Conservation (phyloP, 2,113 vertebrate genomes). For the Cololabis saira region DNA sequence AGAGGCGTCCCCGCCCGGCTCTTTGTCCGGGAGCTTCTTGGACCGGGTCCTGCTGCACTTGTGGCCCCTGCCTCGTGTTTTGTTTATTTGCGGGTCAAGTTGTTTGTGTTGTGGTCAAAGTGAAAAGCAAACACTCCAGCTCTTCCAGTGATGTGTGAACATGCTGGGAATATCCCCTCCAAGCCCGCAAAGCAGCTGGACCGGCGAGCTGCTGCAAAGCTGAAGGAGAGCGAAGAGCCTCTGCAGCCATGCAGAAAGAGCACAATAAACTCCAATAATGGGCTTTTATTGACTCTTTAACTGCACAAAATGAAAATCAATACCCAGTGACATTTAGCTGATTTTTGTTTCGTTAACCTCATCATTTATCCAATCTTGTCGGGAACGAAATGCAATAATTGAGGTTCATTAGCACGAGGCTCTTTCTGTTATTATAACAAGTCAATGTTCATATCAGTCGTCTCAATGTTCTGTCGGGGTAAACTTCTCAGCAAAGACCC, state of each 20-base stretch:
- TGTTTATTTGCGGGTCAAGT: slow-evolving; percentile 76
- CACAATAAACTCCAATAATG: background rate
- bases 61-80: slow-evolving; percentile 65
- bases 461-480: too few relatives aligned
- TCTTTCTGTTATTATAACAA: too few relatives aligned
- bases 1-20: slow-evolving; percentile 10
- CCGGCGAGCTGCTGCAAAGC: slow-evolving; percentile 17
- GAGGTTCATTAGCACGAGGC: too few relatives aligned
- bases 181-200: slow-evolving; percentile 53
- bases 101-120: slow-evolving; percentile 80
- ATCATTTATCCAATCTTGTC: too few relatives aligned
- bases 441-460: too few relatives aligned
- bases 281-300: background rate
- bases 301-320: background rate
- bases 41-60: slow-evolving; percentile 56
- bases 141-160: slow-evolving; percentile 70
- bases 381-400: too few relatives aligned
- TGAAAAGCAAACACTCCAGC: slow-evolving; percentile 70
- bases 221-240: slow-evolving; percentile 18
- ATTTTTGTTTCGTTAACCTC: too few relatives aligned
- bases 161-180: slow-evolving; percentile 40
- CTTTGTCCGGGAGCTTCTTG: slow-evolving; percentile 44
- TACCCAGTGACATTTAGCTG: too few relatives aligned
- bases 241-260: background rate
- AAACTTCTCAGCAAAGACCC: too few relatives aligned